Evolutionary conservation across 1,140 invertebrate species (phyloP).

Genomic region (Laodelphax striatellus): DNA sequence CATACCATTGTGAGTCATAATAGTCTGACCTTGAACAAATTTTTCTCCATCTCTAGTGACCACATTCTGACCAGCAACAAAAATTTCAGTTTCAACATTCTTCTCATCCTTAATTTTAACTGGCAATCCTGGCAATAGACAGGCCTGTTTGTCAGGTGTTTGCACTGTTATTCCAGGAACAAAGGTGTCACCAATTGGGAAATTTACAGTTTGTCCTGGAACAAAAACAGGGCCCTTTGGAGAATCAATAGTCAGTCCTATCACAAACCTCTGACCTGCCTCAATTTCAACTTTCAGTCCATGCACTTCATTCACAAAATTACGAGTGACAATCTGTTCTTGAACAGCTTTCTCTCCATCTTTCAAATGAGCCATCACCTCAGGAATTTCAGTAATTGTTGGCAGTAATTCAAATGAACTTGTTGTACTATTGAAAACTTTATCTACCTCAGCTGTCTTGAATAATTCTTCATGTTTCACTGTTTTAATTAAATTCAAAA

Average conservation of each 20-base stretch:
- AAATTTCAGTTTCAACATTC: conserved; percentile 41
- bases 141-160: conserved; percentile 44
- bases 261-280: conserved; percentile 39
- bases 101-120: conserved; percentile 46
- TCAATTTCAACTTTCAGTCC: conserved; percentile 51
- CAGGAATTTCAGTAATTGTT: conserved; percentile 46
- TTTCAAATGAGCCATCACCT: conserved; percentile 46
- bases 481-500: conserved; percentile 30
- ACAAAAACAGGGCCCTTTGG: conserved; percentile 37
- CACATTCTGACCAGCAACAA: conserved; percentile 52
- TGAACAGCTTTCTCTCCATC: conserved; percentile 39
- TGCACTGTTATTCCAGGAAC: conserved; percentile 61
- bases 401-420: conserved; percentile 41
- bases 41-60: conserved; percentile 48
- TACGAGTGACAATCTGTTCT: conserved; percentile 34
- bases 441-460: conserved; percentile 42
- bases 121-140: conserved; percentile 54
- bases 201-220: conserved; percentile 55
- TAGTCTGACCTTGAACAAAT: conserved; percentile 51
- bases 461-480: conserved; percentile 40
- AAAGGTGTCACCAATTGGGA: conserved; percentile 51
- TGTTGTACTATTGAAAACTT: conserved; percentile 39
- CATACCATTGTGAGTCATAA: conserved; percentile 20
- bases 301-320: conserved; percentile 33
- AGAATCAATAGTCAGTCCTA: conserved; percentile 36